These are phyloP conservation scores for Uropsilus gracilis DNA, from an alignment of 2,113 vertebrate species.

Conservation along the genomic window DNA sequence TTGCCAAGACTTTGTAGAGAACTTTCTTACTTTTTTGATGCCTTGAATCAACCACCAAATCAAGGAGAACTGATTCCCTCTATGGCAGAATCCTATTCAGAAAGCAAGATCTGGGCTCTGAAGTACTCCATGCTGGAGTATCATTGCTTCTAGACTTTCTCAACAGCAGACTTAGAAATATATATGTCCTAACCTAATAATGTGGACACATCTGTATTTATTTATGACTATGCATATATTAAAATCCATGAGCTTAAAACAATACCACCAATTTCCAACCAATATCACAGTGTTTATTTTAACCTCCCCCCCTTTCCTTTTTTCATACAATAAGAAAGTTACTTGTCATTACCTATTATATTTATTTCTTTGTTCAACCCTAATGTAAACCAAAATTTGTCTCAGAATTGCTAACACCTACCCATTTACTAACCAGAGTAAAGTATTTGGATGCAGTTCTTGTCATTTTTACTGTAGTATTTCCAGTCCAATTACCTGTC, in stretches of 20 bases:
- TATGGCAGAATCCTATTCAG: neutral
- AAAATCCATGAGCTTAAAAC: neutral
- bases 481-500: too few species aligned
- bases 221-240: neutral
- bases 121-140: neutral
- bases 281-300: neutral
- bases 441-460: neutral
- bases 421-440: neutral
- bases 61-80: neutral
- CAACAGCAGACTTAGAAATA: neutral
- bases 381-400: neutral
- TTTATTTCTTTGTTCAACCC: neutral
- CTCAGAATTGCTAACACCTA: neutral
- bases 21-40: neutral
- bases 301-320: neutral
- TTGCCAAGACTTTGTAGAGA: neutral
- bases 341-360: neutral
- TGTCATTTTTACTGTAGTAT: neutral
- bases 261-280: neutral
- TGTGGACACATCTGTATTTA: neutral
- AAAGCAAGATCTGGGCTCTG: neutral
- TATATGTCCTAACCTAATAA: neutral
- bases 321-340: neutral
- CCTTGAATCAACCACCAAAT: neutral
- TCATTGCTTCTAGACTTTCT: neutral